phyloP scores from a whole-genome alignment of 2,797 vertebrate species.

The Darevskia nairensis region DNA sequence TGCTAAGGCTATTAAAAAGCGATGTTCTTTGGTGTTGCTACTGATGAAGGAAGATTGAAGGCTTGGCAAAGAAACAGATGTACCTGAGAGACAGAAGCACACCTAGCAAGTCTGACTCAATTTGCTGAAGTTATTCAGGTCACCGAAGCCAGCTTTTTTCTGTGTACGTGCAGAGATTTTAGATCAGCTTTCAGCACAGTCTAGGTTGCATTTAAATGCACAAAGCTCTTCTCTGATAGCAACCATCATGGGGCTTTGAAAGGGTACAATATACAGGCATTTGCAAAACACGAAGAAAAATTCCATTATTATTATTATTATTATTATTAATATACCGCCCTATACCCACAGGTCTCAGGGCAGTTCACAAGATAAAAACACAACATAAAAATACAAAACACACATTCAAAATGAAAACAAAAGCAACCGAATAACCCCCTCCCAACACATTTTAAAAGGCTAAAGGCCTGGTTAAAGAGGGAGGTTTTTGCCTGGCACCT shows the following conservation, averaged over 20 bases:
- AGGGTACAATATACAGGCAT: background rate
- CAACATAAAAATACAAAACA: too few relatives aligned
- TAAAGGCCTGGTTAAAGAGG: too few relatives aligned
- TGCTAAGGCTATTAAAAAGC: slow-evolving; percentile 54
- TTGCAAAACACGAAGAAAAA: background rate
- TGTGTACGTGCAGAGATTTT: background rate
- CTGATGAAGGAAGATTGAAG: slow-evolving; percentile 45
- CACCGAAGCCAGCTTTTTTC: background rate
- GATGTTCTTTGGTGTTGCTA: slow-evolving; percentile 35
- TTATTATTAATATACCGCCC: too few relatives aligned
- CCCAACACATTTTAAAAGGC: too few relatives aligned
- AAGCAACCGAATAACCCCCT: too few relatives aligned
- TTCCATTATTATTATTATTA: too few relatives aligned
- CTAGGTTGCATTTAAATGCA: too few relatives aligned
- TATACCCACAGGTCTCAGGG: too few relatives aligned
- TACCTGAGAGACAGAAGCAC: slow-evolving; percentile 7
- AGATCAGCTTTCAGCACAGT: background rate
- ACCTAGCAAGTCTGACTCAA: too few relatives aligned
- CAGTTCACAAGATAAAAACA: too few relatives aligned
- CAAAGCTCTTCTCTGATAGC: background rate
- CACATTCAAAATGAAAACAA: too few relatives aligned
- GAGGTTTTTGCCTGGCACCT: too few relatives aligned
- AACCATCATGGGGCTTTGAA: background rate
- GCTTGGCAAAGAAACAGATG: slow-evolving; percentile 25
- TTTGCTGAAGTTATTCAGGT: background rate